These are phyloP conservation scores for Amniataba percoides DNA, from an alignment of 2,797 vertebrate species.

Conservation along the genomic window DNA sequence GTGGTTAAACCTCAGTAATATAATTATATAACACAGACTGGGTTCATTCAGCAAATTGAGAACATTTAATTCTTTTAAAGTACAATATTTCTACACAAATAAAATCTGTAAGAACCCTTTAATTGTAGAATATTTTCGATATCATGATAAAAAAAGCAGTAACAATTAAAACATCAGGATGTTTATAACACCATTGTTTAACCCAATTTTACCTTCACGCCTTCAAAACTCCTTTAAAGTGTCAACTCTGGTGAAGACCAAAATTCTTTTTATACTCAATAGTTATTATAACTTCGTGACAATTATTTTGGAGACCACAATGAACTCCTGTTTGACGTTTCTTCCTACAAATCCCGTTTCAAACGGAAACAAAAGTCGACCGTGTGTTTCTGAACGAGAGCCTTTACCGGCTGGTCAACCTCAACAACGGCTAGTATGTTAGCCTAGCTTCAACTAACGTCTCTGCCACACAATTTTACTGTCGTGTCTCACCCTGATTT, in stretches of 20 bases:
- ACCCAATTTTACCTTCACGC: neutral
- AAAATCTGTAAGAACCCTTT: too few relatives aligned
- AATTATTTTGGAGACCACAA: neutral
- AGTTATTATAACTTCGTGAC: neutral
- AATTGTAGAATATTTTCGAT: neutral
- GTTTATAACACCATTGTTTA: neutral
- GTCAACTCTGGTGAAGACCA: neutral
- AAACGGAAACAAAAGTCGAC: slow-evolving; percentile 25
- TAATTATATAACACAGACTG: neutral
- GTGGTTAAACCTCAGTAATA: neutral
- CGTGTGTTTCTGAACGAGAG: slow-evolving; percentile 53
- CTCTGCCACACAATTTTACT: too few relatives aligned
- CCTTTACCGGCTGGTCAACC: slow-evolving; percentile 34
- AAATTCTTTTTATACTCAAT: neutral
- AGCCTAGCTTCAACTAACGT: slow-evolving; percentile 22
- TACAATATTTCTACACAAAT: too few relatives aligned
- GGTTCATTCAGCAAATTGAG: neutral
- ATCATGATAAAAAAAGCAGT: neutral
- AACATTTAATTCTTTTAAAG: neutral
- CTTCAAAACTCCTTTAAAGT: neutral
- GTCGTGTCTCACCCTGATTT: neutral
- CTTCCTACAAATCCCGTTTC: neutral
- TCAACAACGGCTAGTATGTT: slow-evolving; percentile 25
- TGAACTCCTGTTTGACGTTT: neutral
- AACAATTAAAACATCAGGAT: neutral